Evolutionary conservation across 2,888 invertebrate genomes (phyloP), one percentile per base, ranked within the genome.

Genomic region (Odontocolon sp.): DNA sequence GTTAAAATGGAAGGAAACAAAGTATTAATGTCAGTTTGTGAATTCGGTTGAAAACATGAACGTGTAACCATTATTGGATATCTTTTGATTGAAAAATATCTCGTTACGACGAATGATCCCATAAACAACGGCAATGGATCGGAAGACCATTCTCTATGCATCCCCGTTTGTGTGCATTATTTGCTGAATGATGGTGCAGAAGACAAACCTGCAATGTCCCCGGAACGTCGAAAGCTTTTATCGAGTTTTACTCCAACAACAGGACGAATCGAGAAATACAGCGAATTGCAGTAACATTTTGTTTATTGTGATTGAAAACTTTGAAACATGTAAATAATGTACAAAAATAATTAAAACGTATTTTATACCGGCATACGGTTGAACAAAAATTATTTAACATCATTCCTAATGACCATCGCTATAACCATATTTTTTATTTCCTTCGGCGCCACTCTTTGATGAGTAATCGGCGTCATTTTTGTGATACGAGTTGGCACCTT

Each of bases 401-500:
- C 2, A 11, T 75, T 50, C 83, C 54, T 77, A 84, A 77, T 89
- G 89, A 2, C 91, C 91, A 80, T 92, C 91, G 79, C 91, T 91
- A 86, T 93, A 94, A 77, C 94, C 94, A 93, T 94, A 95, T 88
- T 96, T 94, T 90, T 96, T 96, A 90, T 95, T 95, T 81, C 95
- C 94, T 75, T 95, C 94, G 84, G 95, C 94, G 45, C 94, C 95
- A 5, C 95, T 96, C 88, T 96, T 96, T 91, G 96, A 95, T 79
- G 94, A 96, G 83, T 95, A 93, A 83, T 95, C 93, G 85, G 94
- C 93, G 79, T 95, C 94, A 87, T 96, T 95, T 33, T 93, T 93
- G 89, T 95, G 93, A 86, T 96, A 95, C 76, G 94, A 94, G 77
- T 95, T 94, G 85, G 96, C 95, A 5, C 96, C 96, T 11, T 93